These are phyloP conservation scores for Scolopax bukidnonensis DNA, from an alignment of 2,797 vertebrate genomes.

Conservation along the genomic window DNA sequence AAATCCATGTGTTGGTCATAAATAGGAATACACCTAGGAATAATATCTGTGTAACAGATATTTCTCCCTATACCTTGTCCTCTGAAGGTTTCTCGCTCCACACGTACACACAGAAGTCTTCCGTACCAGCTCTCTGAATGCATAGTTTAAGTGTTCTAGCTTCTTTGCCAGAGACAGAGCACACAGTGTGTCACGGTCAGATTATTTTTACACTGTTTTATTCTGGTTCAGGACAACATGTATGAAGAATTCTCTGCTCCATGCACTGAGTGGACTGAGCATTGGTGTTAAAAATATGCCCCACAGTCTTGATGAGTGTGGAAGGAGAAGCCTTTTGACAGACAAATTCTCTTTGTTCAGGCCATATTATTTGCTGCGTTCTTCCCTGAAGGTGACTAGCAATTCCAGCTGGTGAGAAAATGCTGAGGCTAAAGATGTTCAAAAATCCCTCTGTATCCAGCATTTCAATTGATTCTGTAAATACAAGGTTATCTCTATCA, in stretches of 20 bases:
- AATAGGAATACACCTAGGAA: background rate
- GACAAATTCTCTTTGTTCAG: background rate
- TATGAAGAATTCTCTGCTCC: background rate
- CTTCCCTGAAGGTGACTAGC: background rate
- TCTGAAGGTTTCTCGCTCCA: background rate
- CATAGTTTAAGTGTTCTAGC: background rate
- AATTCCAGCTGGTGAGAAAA: conserved; percentile 1
- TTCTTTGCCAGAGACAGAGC: background rate
- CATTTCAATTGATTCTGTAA: background rate
- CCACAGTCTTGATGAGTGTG: background rate
- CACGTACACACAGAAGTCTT: background rate
- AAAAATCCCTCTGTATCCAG: background rate
- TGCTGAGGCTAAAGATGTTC: background rate
- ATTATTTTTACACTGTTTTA: background rate
- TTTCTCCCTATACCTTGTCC: background rate
- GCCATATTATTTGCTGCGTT: background rate
- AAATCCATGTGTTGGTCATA: background rate
- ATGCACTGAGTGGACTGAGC: background rate
- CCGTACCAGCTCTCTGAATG: background rate
- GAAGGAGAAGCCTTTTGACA: background rate
- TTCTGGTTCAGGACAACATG: background rate
- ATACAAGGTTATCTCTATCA: background rate
- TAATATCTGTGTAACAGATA: background rate
- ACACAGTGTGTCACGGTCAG: background rate
- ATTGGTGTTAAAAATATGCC: background rate